These are phyloP conservation scores for Gobius niger DNA, from an alignment of 2,113 vertebrate species.

Conservation along the genomic window DNA sequence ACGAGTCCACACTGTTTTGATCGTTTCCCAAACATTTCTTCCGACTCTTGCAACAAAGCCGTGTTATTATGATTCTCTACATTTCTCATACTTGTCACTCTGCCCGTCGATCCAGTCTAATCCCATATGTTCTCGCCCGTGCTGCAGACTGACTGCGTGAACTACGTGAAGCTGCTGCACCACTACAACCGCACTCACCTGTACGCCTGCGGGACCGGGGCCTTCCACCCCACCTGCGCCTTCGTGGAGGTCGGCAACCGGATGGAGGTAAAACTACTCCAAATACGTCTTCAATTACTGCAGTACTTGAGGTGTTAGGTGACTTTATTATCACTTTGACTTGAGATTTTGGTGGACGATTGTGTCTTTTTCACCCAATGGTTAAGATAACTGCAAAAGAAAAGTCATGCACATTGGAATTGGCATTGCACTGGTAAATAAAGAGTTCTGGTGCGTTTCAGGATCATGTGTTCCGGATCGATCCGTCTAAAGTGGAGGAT, in stretches of 20 bases:
- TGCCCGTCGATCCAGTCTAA: background rate
- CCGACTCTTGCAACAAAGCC: too few relatives aligned
- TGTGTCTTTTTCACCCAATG: too few relatives aligned
- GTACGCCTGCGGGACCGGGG: conserved; percentile 91
- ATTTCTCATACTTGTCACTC: too few relatives aligned
- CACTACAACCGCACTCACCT: conserved; percentile 91
- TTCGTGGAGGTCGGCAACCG: conserved; percentile 88
- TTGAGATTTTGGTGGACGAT: too few relatives aligned
- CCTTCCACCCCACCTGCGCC: conserved; percentile 92
- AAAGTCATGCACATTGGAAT: too few relatives aligned
- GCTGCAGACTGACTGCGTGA: conserved; percentile 91
- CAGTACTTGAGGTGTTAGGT: background rate
- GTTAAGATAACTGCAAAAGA: too few relatives aligned
- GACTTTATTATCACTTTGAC: too few relatives aligned
- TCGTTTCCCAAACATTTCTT: too few relatives aligned
- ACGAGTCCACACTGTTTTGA: too few relatives aligned
- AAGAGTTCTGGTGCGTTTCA: conserved; percentile 40
- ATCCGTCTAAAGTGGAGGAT: conserved; percentile 79
- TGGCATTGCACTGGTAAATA: background rate
- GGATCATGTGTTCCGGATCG: conserved; percentile 87
- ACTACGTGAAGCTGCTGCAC: conserved; percentile 94
- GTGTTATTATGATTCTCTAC: too few relatives aligned
- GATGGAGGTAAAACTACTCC: conserved; percentile 80
- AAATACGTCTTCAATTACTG: background rate
- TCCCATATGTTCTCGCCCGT: conserved; percentile 8